phyloP scores from a whole-genome alignment of 2,797 vertebrate genomes.

The Typhlichthys subterraneus region DNA sequence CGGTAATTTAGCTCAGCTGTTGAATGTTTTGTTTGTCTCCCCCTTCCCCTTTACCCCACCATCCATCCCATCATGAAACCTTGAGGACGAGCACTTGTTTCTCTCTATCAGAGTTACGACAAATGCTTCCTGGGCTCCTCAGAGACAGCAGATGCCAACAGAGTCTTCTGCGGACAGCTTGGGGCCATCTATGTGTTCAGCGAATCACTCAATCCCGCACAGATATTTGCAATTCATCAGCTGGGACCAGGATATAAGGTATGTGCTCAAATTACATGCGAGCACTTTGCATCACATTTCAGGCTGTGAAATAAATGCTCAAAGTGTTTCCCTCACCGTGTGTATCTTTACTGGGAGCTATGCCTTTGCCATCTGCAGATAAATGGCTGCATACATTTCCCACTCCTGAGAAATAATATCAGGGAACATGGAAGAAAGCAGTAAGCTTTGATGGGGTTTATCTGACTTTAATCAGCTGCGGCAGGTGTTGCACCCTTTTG shows the following conservation, averaged over 20 bases:
- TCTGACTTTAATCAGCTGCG: slow-evolving; percentile 52
- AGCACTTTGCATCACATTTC: slow-evolving; percentile 51
- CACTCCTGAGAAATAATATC: slow-evolving; percentile 49
- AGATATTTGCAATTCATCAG: slow-evolving; percentile 99
- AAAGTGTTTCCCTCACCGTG: slow-evolving; percentile 26
- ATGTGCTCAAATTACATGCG: slow-evolving; percentile 60
- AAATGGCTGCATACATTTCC: slow-evolving; percentile 63
- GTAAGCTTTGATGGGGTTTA: slow-evolving; percentile 27
- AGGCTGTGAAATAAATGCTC: slow-evolving; percentile 59
- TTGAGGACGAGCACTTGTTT: slow-evolving; percentile 30
- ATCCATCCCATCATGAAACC: too few species aligned
- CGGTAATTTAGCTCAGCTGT: too few species aligned
- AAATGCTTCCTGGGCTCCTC: slow-evolving; percentile 99
- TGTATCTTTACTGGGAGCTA: slow-evolving; percentile 36
- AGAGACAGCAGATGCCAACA: slow-evolving; percentile 94
- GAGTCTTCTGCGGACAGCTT: slow-evolving; percentile 97
- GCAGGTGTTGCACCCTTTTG: slow-evolving; percentile 42
- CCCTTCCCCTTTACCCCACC: too few species aligned
- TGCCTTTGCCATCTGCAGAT: slow-evolving; percentile 43
- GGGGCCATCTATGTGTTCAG: slow-evolving; percentile 96
- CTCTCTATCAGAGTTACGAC: slow-evolving; percentile 87
- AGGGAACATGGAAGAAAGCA: slow-evolving; percentile 35
- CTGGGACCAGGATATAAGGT: slow-evolving; percentile 97
- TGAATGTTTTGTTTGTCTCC: too few species aligned
- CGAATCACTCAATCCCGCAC: slow-evolving; percentile 94